Conservation (phyloP, 2,888 invertebrate species). For the Serrognathus titanus region DNA sequence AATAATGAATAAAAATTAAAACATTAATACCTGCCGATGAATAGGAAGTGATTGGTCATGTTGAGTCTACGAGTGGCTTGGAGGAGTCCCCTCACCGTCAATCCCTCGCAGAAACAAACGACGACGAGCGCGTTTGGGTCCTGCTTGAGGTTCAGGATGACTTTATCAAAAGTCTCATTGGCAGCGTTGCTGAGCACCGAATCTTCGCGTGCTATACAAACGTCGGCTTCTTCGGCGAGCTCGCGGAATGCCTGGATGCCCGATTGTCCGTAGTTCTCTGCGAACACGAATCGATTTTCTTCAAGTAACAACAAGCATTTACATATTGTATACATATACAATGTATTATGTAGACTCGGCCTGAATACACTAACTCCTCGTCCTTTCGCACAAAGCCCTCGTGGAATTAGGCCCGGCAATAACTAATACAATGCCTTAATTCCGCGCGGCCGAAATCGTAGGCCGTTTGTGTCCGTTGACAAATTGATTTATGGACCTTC, state of each 20-base stretch:
- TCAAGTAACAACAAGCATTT: no score
- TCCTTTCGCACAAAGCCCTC: no score
- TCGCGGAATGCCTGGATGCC: slow-evolving; percentile 73
- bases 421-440: no score
- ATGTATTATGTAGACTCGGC: no score
- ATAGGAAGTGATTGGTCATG: slow-evolving; percentile 58
- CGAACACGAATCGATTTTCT: slow-evolving; percentile 26
- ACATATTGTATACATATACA: no score
- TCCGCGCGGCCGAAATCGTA: no score
- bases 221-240: slow-evolving; percentile 61
- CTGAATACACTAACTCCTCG: no score
- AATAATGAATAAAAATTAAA: no score
- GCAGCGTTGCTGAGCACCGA: slow-evolving; percentile 60
- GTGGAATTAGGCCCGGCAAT: no score
- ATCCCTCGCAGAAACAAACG: slow-evolving; percentile 78
- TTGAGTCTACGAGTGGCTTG: slow-evolving; percentile 58
- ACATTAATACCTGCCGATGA: slow-evolving; percentile 69
- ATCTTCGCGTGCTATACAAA: slow-evolving; percentile 70
- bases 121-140: slow-evolving; percentile 59
- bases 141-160: slow-evolving; percentile 54
- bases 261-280: slow-evolving; percentile 75
- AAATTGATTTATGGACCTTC: no score
- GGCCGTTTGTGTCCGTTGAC: no score
- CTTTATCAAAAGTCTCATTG: slow-evolving; percentile 55
- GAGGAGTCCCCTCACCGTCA: slow-evolving; percentile 64